phyloP scores from a whole-genome alignment of 2,797 vertebrate genomes.

The Falco cherrug region DNA sequence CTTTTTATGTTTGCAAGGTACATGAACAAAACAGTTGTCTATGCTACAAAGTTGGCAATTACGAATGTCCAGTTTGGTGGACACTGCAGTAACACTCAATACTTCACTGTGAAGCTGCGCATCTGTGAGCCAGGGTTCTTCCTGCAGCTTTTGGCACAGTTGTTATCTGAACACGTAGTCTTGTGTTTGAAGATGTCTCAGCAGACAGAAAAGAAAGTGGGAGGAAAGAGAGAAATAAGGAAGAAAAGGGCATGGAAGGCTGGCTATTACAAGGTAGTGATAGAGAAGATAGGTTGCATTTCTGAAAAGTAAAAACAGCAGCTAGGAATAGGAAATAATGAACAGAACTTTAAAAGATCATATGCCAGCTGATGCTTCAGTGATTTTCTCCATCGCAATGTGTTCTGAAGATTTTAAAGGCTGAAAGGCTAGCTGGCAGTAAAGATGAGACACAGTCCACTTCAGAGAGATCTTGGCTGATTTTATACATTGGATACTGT shows the following conservation, averaged over 20 bases:
- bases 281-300: background rate
- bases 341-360: constrained; percentile 10
- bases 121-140: background rate
- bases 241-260: background rate
- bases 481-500: background rate
- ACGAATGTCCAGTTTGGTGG: background rate
- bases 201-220: background rate
- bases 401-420: constrained; percentile 12
- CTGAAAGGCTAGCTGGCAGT: constrained; percentile 20
- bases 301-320: background rate
- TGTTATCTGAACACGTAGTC: background rate
- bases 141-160: background rate
- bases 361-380: background rate
- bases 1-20: background rate
- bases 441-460: constrained; percentile 35
- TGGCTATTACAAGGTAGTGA: background rate
- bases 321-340: background rate
- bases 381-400: constrained; percentile 14
- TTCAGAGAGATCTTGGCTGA: constrained; percentile 7
- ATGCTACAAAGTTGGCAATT: background rate
- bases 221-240: background rate
- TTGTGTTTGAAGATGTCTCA: background rate
- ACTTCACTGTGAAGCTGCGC: background rate
- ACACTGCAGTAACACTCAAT: background rate
- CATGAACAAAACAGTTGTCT: background rate